Percentiles rank a stretch among this genome's conserved stretches.
Conservation (phyloP, 1,140 invertebrate genomes). For the Sitodiplosis mosellana region DNA sequence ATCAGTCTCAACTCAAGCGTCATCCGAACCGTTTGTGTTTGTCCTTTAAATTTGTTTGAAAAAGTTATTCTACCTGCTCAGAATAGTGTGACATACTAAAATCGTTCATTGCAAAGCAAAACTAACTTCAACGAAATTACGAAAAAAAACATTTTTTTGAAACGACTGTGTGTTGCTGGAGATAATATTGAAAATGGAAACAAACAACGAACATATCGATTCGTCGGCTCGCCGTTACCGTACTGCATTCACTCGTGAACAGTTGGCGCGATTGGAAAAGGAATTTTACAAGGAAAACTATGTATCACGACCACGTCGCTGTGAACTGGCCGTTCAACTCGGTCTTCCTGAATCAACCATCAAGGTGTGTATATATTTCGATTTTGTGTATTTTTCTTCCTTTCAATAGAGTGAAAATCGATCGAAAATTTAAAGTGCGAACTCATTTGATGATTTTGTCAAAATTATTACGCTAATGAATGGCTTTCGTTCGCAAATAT, state of each 20-base stretch:
- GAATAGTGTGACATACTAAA: too few species aligned
- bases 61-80: too few species aligned
- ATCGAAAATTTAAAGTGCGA: not conserved
- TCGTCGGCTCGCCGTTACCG: constrained; percentile 74
- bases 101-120: too few species aligned
- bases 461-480: too few species aligned
- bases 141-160: too few species aligned
- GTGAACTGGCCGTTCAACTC: constrained; percentile 86
- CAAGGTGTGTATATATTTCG: constrained; percentile 51
- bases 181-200: not conserved
- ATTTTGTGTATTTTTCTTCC: not conserved
- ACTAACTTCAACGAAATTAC: too few species aligned
- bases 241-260: constrained; percentile 94
- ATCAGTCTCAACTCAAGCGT: too few species aligned
- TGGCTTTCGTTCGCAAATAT: too few species aligned
- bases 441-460: too few species aligned
- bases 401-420: not conserved
- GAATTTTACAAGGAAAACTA: constrained; percentile 98
- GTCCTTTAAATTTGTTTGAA: too few species aligned
- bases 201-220: constrained; percentile 24
- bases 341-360: constrained; percentile 94
- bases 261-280: constrained; percentile 83
- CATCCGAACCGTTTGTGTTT: too few species aligned
- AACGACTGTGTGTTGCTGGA: too few species aligned
- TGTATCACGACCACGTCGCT: constrained; percentile 81